Evolutionary conservation across 2,797 vertebrate genomes (phyloP).

Genomic region (Sebastes minor): DNA sequence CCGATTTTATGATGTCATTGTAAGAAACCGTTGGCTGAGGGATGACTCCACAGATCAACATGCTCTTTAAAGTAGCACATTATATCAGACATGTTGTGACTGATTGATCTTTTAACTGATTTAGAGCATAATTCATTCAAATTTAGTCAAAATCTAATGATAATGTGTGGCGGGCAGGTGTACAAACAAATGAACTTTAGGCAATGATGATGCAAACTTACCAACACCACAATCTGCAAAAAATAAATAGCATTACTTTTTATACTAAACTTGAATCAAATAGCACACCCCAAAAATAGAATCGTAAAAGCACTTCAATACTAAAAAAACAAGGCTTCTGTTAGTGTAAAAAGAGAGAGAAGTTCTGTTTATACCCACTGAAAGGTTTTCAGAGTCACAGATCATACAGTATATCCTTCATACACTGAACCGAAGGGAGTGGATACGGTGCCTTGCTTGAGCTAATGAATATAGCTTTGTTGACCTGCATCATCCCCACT

Average conservation of each 20-base stretch:
- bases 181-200: not conserved
- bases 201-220: not conserved
- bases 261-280: not conserved
- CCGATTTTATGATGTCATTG: constrained; percentile 35
- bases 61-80: not conserved
- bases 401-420: not conserved
- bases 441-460: not conserved
- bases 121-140: not conserved
- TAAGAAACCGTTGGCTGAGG: constrained; percentile 27
- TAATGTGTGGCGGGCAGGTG: not conserved
- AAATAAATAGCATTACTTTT: not conserved
- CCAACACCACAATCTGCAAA: not conserved
- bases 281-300: not conserved
- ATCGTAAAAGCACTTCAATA: not conserved
- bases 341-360: not conserved
- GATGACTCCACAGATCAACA: not conserved
- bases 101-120: not conserved
- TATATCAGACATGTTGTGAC: not conserved
- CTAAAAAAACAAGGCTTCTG: not conserved
- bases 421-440: not conserved
- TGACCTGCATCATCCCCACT: constrained; percentile 24
- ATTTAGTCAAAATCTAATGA: not conserved
- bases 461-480: constrained; percentile 32
- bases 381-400: not conserved
- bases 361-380: not conserved